Evolutionary conservation across 2,888 invertebrate species (phyloP).

Genomic region (Venusia cambrica): DNA sequence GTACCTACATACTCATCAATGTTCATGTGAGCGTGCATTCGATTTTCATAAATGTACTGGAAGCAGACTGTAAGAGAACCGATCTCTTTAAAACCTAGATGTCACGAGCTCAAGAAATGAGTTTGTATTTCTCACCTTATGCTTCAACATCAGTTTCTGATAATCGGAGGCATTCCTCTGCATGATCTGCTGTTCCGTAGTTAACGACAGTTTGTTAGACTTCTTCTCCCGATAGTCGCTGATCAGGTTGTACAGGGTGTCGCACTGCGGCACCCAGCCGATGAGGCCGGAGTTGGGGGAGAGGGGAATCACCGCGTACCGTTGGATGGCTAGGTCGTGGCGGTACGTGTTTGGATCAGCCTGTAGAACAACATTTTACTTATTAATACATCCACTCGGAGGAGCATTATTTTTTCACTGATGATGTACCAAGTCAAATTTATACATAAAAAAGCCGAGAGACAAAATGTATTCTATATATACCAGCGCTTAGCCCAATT

Average conservation of each 20-base stretch:
- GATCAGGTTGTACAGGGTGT: conserved; percentile 98
- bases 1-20: too few relatives aligned
- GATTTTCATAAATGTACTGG: too few relatives aligned
- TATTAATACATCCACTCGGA: too few relatives aligned
- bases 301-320: conserved; percentile 98
- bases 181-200: conserved; percentile 99
- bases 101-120: neutral
- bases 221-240: conserved; percentile 98
- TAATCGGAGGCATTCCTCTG: conserved; percentile 98
- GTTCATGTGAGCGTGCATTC: too few relatives aligned
- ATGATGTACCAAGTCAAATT: too few relatives aligned
- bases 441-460: too few relatives aligned
- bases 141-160: conserved; percentile 97
- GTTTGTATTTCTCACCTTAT: conserved; percentile 85
- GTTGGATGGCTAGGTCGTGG: conserved; percentile 88
- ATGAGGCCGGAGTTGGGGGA: conserved; percentile 99
- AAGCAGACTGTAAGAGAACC: too few relatives aligned
- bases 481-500: too few relatives aligned
- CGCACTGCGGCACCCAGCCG: conserved; percentile 99
- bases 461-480: too few relatives aligned
- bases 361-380: conserved; percentile 64
- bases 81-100: too few relatives aligned
- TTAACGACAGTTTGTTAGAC: conserved; percentile 88
- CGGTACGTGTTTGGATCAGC: conserved; percentile 97
- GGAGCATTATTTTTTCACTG: too few relatives aligned